Evolutionary conservation across 2,888 invertebrate species (phyloP).

Genomic region (Eupithecia exiguata): DNA sequence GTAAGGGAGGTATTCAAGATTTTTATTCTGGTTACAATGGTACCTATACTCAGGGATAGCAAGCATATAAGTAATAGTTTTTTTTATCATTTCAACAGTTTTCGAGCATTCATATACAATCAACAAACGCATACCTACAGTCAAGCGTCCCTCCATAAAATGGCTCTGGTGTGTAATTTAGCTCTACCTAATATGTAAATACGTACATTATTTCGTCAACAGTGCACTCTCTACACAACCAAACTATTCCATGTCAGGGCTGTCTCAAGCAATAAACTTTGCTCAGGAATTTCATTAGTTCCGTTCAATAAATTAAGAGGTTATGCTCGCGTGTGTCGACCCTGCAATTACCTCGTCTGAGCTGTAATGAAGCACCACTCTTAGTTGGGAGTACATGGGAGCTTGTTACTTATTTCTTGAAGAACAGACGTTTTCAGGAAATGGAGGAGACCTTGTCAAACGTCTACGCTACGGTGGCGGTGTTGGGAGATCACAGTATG

Average conservation of each 20-base stretch:
- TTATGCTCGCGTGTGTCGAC: slow-evolving; percentile 83
- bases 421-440: slow-evolving; percentile 5
- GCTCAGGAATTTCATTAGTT: slow-evolving; percentile 83
- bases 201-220: neutral
- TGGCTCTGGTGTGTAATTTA: neutral
- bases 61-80: neutral
- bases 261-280: slow-evolving; percentile 81
- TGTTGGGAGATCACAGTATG: no score
- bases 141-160: neutral
- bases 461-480: neutral
- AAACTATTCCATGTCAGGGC: slow-evolving; percentile 52
- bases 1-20: no score
- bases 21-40: neutral
- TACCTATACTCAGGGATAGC: neutral
- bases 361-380: slow-evolving; percentile 78
- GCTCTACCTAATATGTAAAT: neutral
- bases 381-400: slow-evolving; percentile 31
- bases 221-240: slow-evolving; percentile 14
- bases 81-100: neutral
- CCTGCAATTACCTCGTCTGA: slow-evolving; percentile 81
- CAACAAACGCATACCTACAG: neutral
- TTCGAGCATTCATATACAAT: neutral
- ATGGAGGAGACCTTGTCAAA: slow-evolving; percentile 9
- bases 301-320: slow-evolving; percentile 84
- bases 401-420: slow-evolving; percentile 17